phyloP scores from a whole-genome alignment of 1,140 invertebrate species.

The Anastatus disparis region DNA sequence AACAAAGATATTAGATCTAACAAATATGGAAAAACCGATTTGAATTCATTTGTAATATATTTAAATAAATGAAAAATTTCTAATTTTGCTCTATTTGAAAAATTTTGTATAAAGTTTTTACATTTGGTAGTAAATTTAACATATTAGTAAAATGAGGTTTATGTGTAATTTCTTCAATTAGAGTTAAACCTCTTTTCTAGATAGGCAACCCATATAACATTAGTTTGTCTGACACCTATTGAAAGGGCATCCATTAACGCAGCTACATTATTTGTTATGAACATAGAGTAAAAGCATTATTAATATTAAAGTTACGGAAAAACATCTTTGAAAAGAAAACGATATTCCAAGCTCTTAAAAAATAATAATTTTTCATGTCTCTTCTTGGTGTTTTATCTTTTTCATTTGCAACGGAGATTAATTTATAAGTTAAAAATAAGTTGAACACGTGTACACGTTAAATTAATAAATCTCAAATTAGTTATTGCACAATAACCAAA shows the following conservation, averaged over 20 bases:
- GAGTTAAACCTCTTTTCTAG: conserved; percentile 69
- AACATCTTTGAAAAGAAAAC: conserved; percentile 89
- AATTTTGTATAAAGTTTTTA: conserved; percentile 21
- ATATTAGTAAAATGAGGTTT: conserved; percentile 45
- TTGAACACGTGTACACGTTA: conserved; percentile 79
- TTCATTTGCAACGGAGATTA: background rate
- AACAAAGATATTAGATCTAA: conserved; percentile 75
- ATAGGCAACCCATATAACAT: conserved; percentile 90
- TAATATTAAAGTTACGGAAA: conserved; percentile 81
- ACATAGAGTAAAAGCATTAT: conserved; percentile 74
- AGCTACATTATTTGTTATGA: conserved; percentile 62
- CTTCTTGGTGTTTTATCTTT: conserved; percentile 25
- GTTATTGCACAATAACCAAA: conserved; percentile 77
- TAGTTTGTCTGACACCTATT: conserved; percentile 90
- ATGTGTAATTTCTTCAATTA: conserved; percentile 47
- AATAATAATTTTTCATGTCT: conserved; percentile 53
- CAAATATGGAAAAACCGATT: conserved; percentile 67
- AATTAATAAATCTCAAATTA: conserved; percentile 79
- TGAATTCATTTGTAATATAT: conserved; percentile 44
- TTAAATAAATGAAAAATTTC: conserved; percentile 48
- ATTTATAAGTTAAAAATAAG: conserved; percentile 67
- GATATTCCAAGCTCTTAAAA: conserved; percentile 70
- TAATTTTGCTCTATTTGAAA: conserved; percentile 15
- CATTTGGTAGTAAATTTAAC: conserved; percentile 37
- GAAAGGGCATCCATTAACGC: conserved; percentile 73